These are phyloP conservation scores for Ferdinandea cuprea DNA, from an alignment of 2,888 invertebrate genomes.

Conservation along the genomic window DNA sequence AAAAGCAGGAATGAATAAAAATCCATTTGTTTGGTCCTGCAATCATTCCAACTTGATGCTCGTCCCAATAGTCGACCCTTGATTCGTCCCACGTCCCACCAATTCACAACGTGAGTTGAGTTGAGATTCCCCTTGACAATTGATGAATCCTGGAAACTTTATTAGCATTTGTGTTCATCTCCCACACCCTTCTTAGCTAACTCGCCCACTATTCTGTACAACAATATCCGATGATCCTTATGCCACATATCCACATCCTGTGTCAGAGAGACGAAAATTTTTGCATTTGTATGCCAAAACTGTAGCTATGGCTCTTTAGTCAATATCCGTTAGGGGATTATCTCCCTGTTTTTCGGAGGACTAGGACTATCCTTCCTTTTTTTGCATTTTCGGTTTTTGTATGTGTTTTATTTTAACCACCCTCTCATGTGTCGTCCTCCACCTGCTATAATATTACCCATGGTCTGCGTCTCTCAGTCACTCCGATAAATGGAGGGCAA, in stretches of 20 bases:
- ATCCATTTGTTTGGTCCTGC: constrained; percentile 67
- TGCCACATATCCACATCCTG: constrained; percentile 56
- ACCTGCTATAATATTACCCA: constrained; percentile 30
- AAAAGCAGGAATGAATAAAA: constrained; percentile 35
- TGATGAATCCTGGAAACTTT: constrained; percentile 74
- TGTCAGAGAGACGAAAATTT: constrained; percentile 40
- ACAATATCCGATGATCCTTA: constrained; percentile 69
- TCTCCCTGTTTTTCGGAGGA: constrained; percentile 50
- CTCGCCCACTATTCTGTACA: constrained; percentile 8
- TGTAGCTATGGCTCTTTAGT: constrained; percentile 69
- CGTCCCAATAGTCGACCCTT: constrained; percentile 46
- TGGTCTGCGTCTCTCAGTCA: neutral
- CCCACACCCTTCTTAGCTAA: neutral
- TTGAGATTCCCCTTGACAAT: constrained; percentile 66
- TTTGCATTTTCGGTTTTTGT: constrained; percentile 26
- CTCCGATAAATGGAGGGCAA: constrained; percentile 33
- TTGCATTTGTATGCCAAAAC: constrained; percentile 73
- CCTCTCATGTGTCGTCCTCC: constrained; percentile 43
- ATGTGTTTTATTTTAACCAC: constrained; percentile 61
- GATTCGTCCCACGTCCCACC: neutral
- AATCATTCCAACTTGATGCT: constrained; percentile 72
- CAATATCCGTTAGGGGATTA: constrained; percentile 71
- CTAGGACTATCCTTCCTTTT: constrained; percentile 39
- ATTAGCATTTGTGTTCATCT: constrained; percentile 68
- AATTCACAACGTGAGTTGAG: neutral